Conservation (phyloP, 30 jellyfish, hydroid and myxozoan genomes). For the Hydractinia symbiolongicarpus region DNA sequence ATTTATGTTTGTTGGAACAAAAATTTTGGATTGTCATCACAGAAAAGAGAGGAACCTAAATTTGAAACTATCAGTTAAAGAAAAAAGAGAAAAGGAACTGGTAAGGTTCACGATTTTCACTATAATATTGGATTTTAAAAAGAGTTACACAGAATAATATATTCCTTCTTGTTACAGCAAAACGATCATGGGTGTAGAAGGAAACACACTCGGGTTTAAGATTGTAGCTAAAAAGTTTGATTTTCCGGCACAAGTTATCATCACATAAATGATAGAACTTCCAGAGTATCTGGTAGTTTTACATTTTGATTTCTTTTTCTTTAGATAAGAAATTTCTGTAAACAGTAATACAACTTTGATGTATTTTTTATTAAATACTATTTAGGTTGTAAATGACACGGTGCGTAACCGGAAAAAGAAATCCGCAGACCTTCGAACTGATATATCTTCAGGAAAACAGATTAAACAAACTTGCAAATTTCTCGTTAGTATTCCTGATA, state of each 20-base stretch:
- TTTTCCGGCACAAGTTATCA: constrained; percentile 30
- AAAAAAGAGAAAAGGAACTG: neutral
- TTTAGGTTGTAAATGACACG: too few species aligned
- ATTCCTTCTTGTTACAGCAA: neutral
- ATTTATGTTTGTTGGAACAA: neutral
- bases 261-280: constrained; percentile 32
- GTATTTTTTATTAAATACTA: too few species aligned
- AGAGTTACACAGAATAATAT: too few species aligned
- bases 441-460: neutral
- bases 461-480: neutral
- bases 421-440: neutral
- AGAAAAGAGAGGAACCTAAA: neutral
- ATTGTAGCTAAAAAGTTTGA: constrained; percentile 16
- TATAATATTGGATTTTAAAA: too few species aligned
- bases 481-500: neutral
- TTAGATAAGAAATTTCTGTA: too few species aligned
- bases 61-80: neutral
- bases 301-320: too few species aligned
- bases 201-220: neutral
- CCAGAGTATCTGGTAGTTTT: constrained; percentile 30
- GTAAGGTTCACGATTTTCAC: neutral
- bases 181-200: neutral
- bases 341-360: too few species aligned
- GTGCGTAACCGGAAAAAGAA: too few species aligned
- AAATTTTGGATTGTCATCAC: constrained; percentile 13